Base-by-base conservation (phyloP, 1,140 invertebrate species). In the Bombus superbus region DNA sequence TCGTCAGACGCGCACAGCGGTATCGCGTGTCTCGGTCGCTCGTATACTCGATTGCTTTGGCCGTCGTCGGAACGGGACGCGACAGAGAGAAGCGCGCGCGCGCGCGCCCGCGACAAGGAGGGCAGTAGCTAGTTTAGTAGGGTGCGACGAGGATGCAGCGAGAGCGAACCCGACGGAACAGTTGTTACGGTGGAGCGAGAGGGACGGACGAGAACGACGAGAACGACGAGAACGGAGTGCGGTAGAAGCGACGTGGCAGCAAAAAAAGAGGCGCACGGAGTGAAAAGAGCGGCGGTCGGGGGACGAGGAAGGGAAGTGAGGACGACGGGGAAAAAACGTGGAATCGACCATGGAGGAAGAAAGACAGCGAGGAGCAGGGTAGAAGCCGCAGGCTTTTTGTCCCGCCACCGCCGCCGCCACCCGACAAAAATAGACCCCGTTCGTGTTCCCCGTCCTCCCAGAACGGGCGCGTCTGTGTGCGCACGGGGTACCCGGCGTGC, bases 341-440 rank as follows among this genome's bases (percentile, higher is more conserved):
- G 71, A 78, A 68, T 40, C 82, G 80, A 40, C 78, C 62, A 64
- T 68, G 53, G 73, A 59, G 83, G 84, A 80, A 85, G 79, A 85
- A 64, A 85, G 89, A 89, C 53, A 85, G 64, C 83, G 68, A 68
- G 71, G 84, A 84, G 64, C 86, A 89, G 92, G 81, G 88, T 90
- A 90, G 92, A 94, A 93, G 94, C 94, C 93, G 94, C 92, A 91
- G 93, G 93, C 94, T 94, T 94, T 94, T 94, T 95, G 94, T 94
- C 91, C 92, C 91, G 93, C 91, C 91, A 91, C 89, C 88, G 85
- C 88, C 85, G 91, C 85, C 86, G 89, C 89, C 89, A 92, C 92
- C 93, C 92, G 91, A 93, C 90, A 93, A 94, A 94, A 93, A 93
- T 93, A 93, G 93, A 93, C 90, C 89, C 83, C 85, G 83, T 79